Evolutionary conservation across 1,140 invertebrate genomes (phyloP), one percentile per base, ranked within the genome.

Genomic region (Tenebrio molitor): DNA sequence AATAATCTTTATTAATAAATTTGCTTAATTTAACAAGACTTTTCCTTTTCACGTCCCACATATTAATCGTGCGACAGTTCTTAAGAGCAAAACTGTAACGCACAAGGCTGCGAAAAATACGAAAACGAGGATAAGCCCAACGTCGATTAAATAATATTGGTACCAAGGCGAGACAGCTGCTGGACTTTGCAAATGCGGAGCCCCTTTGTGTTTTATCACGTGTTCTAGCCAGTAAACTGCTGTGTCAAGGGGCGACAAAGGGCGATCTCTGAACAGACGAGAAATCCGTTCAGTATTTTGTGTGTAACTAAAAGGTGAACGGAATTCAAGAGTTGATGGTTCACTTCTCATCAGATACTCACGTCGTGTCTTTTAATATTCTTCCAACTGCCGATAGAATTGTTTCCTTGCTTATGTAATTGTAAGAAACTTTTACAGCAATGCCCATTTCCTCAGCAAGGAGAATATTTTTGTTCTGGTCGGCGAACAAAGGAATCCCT

Each of bases 201-300:
- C 82, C 17, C 84, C 83, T 14, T 80, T 76, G 69, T 85, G 79
- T 25, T 81, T 75, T 8, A 83, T 74, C 1, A 85, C 83, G 62
- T 85, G 84, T 73, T 85, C 83, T 7, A 82, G 77, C 84, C 84
- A 85, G 58, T 77, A 85, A 25, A 83, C 69, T 19, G 83, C 80
- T 0, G 87, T 88, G 12, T 92, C 87, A 70, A 92, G 68, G 0
- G 91, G 89, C 0, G 81, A 80, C 10, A 83, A 75, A 6, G 86
- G 87, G 42, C 89, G 85, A 81, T 94, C 92, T 12, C 84, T 82
- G 80, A 90, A 91, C 15, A 88, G 84, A 44, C 78, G 81, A 5
- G 91, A 90, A n/a, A 89, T 78, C 21, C 75, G 78, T 10, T 83
- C 80, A 0, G 85, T 86, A 29, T 83, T 84, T 44, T 81, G 19